These are phyloP conservation scores for Phyto melanocephala DNA, from an alignment of 2,888 invertebrate species.

Conservation along the genomic window DNA sequence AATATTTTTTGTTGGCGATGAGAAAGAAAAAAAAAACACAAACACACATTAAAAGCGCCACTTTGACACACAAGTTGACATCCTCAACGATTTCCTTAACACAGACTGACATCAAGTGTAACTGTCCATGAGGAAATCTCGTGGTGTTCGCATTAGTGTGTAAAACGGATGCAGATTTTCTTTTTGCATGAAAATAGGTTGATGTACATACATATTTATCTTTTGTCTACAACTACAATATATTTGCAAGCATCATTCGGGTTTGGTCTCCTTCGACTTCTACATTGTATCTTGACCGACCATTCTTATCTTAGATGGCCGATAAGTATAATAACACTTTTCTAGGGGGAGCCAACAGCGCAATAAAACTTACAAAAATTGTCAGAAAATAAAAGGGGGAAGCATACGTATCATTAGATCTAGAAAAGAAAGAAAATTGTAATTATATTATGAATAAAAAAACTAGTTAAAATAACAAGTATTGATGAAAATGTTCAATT, in stretches of 20 bases:
- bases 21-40: too few relatives aligned
- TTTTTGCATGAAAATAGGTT: constrained; percentile 47
- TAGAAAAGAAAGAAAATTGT: constrained; percentile 41
- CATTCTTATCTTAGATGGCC: constrained; percentile 39
- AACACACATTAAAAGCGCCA: constrained; percentile 46
- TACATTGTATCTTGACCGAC: constrained; percentile 21
- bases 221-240: constrained; percentile 35
- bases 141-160: background rate
- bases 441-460: constrained; percentile 26
- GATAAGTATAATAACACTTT: constrained; percentile 56
- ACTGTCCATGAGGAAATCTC: constrained; percentile 5
- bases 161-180: constrained; percentile 63
- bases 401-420: constrained; percentile 50
- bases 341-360: constrained; percentile 23
- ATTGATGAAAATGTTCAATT: constrained; percentile 42
- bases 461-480: constrained; percentile 50
- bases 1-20: background rate
- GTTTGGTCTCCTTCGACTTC: constrained; percentile 8
- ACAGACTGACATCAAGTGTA: background rate
- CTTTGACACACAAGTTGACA: constrained; percentile 60
- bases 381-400: constrained; percentile 30
- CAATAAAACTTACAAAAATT: background rate
- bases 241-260: background rate
- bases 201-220: constrained; percentile 46
- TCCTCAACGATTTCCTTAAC: constrained; percentile 68